These are phyloP conservation scores for Poeciliopsis retropinna DNA, from an alignment of 2,113 vertebrate genomes.

Conservation along the genomic window DNA sequence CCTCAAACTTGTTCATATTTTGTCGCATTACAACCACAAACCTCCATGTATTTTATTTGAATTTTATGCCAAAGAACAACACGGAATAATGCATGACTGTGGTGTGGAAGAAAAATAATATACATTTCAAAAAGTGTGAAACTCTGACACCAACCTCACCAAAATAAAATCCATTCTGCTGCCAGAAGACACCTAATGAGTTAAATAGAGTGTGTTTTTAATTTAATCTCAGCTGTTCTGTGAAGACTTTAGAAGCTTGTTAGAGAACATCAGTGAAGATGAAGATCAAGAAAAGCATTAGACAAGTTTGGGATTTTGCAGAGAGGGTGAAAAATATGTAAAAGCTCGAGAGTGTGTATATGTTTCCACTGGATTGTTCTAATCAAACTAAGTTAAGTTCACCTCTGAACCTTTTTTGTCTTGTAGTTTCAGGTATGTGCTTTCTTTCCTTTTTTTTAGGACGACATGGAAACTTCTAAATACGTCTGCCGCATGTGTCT, in stretches of 20 bases:
- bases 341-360: background rate
- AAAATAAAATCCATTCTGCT: background rate
- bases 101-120: too few relatives aligned
- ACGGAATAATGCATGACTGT: background rate
- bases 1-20: background rate
- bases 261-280: too few relatives aligned
- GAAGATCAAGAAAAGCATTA: background rate
- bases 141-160: background rate
- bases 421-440: conserved; percentile 12
- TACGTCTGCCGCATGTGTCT: conserved; percentile 97
- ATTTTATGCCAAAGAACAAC: background rate
- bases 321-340: background rate
- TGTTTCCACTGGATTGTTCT: conserved; percentile 8
- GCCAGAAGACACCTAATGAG: background rate
- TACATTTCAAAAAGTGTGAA: background rate
- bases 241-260: background rate
- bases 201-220: background rate
- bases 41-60: background rate
- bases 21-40: background rate
- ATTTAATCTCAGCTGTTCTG: background rate
- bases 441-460: conserved; percentile 76
- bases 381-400: conserved; percentile 13
- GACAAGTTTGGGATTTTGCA: background rate
- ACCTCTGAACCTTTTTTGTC: conserved; percentile 12
- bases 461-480: conserved; percentile 99